Evolutionary conservation across 1,140 invertebrate species (phyloP).

Genomic region (Drosophila kepulauana): DNA sequence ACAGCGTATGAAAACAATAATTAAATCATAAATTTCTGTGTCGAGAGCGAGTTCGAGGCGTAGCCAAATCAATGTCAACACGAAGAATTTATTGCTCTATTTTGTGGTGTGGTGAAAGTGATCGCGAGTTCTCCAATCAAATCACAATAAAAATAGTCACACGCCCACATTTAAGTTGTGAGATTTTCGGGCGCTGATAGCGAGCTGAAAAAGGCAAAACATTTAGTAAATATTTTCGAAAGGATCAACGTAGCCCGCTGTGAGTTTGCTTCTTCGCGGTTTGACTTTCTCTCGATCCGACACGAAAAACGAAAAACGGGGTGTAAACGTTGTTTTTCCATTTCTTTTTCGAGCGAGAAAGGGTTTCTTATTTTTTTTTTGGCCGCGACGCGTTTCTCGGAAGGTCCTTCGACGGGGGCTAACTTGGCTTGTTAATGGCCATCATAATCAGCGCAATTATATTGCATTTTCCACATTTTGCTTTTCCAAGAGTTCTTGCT

Average conservation of each 20-base stretch:
- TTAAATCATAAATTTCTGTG: conserved; percentile 75
- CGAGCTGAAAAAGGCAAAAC: conserved; percentile 11
- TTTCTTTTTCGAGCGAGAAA: no score
- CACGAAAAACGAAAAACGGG: neutral
- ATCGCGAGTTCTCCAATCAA: conserved; percentile 40
- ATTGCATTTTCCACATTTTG: conserved; percentile 67
- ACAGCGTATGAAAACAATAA: conserved; percentile 63
- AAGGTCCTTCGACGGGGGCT: conserved; percentile 37
- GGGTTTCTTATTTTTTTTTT: neutral
- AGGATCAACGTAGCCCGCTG: conserved; percentile 2
- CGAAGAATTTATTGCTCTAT: conserved; percentile 77
- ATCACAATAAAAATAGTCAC: conserved; percentile 78
- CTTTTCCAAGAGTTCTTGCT: conserved; percentile 42
- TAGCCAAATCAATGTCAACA: conserved; percentile 69
- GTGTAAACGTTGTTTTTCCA: neutral
- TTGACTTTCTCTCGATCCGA: conserved; percentile 2
- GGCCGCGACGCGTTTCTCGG: conserved; percentile 50
- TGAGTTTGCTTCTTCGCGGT: neutral
- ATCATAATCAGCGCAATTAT: conserved; percentile 82
- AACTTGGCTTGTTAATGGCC: conserved; percentile 74
- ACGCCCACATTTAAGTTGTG: conserved; percentile 52
- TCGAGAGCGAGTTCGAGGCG: conserved; percentile 10
- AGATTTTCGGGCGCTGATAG: conserved; percentile 35
- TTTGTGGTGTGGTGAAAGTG: conserved; percentile 61
- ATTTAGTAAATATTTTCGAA: conserved; percentile 51